Evolutionary conservation across 2,888 invertebrate genomes (phyloP), one percentile per base, ranked within the genome.

Genomic region (Branchellion lobata): DNA sequence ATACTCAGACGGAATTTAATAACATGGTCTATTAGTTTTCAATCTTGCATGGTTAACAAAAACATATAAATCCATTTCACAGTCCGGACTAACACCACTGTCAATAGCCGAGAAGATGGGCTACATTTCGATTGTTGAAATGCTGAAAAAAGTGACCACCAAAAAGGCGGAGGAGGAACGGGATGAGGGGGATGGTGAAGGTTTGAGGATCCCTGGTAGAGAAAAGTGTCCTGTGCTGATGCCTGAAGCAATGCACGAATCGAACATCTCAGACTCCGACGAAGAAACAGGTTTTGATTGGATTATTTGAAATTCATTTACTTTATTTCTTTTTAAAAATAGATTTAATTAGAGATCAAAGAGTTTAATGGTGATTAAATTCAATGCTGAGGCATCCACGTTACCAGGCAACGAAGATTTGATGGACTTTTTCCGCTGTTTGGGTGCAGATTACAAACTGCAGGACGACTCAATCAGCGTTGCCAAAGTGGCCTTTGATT

Each of bases 231-330:
- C 93, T 86, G 97, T 99, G 34, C 94, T 97, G 82, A 95, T 97
- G 1, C 99, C 99, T 0, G 99, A 99, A 89, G 95, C 95, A 18
- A 99, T 99, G 98, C 94, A 98, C 85, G 99, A 99, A 88, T 95
- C 96, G 0, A 95, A 98, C 89, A 95, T 99, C 93, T 96, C 82
- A n/a, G 99, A 99, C 88, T 97, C 96, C 0, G 99, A 99, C 87
- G 99, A 99, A 88, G 99, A 99, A 91, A 97, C 96, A 89, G 95
- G 96, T 94, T 90, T 88, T 34, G n/a, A 53, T 65, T 51, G 34
- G 27, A 14, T 65, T 72, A 72, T 27, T 34, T 77, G 21, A 40
- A 57, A 27, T 3, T 18, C 8, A 57, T 21, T 31, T 57, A 31
- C 8, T 34, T 34, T 31, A 65, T 53, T 33, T n/a, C 1, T 11